Evolutionary conservation across 2,888 invertebrate genomes (phyloP).

Genomic region (Papilio gigon): DNA sequence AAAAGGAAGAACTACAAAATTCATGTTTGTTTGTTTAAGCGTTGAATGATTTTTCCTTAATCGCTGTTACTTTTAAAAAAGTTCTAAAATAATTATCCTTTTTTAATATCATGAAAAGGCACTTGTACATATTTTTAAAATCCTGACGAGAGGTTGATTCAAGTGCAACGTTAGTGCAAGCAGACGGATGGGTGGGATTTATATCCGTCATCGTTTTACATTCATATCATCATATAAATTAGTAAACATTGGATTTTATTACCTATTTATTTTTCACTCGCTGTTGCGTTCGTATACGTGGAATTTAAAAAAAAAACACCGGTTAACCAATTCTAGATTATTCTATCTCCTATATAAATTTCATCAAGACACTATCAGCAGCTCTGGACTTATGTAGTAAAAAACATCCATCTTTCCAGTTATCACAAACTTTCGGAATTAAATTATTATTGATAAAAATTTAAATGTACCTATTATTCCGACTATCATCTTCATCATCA

Average conservation of each 20-base stretch:
- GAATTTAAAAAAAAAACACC: not conserved
- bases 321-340: no score
- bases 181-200: not conserved
- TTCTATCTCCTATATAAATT: no score
- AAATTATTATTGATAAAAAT: no score
- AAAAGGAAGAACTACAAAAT: no score
- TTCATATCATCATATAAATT: constrained; percentile 1
- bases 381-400: no score
- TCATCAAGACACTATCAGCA: no score
- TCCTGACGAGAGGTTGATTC: constrained; percentile 2
- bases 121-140: not conserved
- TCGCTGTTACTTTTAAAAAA: not conserved
- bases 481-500: no score
- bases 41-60: not conserved
- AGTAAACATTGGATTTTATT: not conserved
- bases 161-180: constrained; percentile 6
- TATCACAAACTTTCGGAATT: no score
- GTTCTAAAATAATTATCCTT: not conserved
- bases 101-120: not conserved
- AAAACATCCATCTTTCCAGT: no score
- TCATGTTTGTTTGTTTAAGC: not conserved
- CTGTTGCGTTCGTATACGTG: not conserved
- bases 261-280: not conserved
- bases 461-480: no score
- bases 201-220: constrained; percentile 10